Conservation (phyloP, 2,113 vertebrate genomes). For the Megalops atlanticus region DNA sequence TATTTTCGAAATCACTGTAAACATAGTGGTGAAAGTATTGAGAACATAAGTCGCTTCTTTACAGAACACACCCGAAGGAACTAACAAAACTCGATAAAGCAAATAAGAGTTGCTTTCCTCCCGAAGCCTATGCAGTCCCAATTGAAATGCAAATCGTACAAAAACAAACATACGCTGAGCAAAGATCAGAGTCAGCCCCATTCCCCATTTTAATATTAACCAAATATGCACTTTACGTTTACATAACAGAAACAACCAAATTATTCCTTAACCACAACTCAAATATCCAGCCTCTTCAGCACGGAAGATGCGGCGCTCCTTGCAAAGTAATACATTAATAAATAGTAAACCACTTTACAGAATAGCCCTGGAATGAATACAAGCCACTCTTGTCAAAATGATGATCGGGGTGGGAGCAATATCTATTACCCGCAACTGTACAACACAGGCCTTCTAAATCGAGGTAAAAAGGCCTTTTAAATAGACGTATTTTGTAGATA, state of each 20-base stretch:
- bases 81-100: conserved; percentile 46
- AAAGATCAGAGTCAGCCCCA: conserved; percentile 51
- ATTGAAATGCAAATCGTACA: conserved; percentile 63
- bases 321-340: conserved; percentile 19
- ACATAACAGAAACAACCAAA: conserved; percentile 55
- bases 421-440: neutral
- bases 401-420: neutral
- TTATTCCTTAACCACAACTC: conserved; percentile 48
- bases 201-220: conserved; percentile 44
- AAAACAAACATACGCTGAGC: conserved; percentile 60
- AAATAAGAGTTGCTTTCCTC: conserved; percentile 45
- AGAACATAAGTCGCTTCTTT: conserved; percentile 36
- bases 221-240: conserved; percentile 52
- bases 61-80: conserved; percentile 32
- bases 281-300: conserved; percentile 35
- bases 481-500: neutral
- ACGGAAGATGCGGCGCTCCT: neutral
- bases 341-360: conserved; percentile 18
- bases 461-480: too few relatives aligned
- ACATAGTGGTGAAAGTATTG: conserved; percentile 29
- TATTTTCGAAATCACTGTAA: conserved; percentile 40
- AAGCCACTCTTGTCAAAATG: neutral
- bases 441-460: neutral
- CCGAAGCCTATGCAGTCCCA: conserved; percentile 41
- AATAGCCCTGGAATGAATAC: neutral